Evolutionary conservation across 2,797 vertebrate species (phyloP), one percentile per base, ranked within the genome.

Genomic region (Liasis olivaceus): DNA sequence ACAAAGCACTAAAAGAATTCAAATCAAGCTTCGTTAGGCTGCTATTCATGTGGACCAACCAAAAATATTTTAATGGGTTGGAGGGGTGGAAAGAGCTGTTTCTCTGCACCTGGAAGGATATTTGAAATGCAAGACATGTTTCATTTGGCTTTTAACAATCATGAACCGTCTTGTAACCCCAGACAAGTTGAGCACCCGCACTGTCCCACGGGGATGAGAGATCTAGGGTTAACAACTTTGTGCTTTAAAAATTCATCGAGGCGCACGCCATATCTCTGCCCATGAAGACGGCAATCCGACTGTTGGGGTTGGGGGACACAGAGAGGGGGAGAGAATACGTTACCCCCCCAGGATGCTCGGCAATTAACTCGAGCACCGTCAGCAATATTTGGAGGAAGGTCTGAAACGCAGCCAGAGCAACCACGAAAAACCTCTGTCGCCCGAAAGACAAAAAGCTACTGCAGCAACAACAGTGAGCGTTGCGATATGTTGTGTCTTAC

Each of bases 401-500:
- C 97, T 98, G 97, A 97, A 98, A 97, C 97, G 97, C 95, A 94
- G 96, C 97, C 96, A 98, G 97, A 97, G 31, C 11, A 20, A 59
- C 11, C 2, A 42, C 13, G 14, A 20, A 77, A 42, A 17, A 1
- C 97, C 96, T 97, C 97, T 97, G 95, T 97, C 93, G 92, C 96
- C 91, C 96, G 96, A 97, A 97, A 98, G 97, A 98, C 98, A 98
- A 97, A 88, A 93, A 97, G 97, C 97, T 94, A 96, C 96, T 94
- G 96, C 97, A 95, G 97, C 94, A 96, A 97, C 96, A 97, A 97
- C 96, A 97, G 97, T 96, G 95, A 97, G 98, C 98, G 97, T 99
- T 98, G 98, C 98, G 98, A 97, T 98, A 97, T 98, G 97, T 98
- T 98, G 98, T 98, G 98, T 98, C 98, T 99, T 98, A 98, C 98